Conservation (phyloP, 2,888 invertebrate species). For the Nyleta sp. region DNA sequence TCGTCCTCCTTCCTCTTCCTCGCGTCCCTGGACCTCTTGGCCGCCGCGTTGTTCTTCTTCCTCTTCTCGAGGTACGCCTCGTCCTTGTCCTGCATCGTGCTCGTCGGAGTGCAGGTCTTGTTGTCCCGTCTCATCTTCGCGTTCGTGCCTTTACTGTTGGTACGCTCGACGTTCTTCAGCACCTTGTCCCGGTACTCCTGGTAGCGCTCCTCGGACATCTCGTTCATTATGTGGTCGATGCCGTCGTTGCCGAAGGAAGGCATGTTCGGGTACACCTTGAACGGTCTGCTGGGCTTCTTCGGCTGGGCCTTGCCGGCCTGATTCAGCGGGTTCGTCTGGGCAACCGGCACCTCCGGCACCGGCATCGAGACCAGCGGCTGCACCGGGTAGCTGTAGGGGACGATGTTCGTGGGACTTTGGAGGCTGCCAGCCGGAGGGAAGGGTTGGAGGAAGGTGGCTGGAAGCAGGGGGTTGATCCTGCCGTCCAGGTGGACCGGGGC, state of each 20-base stretch:
- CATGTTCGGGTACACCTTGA: slow-evolving; percentile 89
- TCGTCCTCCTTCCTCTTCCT: slow-evolving; percentile 96
- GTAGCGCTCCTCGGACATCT: slow-evolving; percentile 87
- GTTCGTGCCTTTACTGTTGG: slow-evolving; percentile 86
- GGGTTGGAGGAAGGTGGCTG: background rate
- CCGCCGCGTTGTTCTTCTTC: slow-evolving; percentile 96
- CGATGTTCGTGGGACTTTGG: background rate
- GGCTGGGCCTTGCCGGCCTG: slow-evolving; percentile 46
- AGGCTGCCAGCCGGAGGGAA: background rate
- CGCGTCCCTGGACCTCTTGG: slow-evolving; percentile 96
- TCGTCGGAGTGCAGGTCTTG: slow-evolving; percentile 70
- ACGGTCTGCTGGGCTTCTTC: slow-evolving; percentile 85
- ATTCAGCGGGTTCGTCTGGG: background rate
- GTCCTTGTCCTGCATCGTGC: slow-evolving; percentile 84
- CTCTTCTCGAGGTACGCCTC: slow-evolving; percentile 94
- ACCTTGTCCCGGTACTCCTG: slow-evolving; percentile 88
- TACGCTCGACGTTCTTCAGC: slow-evolving; percentile 86
- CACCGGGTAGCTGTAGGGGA: background rate
- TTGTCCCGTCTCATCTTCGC: slow-evolving; percentile 86
- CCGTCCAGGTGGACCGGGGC: background rate
- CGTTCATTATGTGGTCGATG: slow-evolving; percentile 83
- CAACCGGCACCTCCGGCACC: background rate
- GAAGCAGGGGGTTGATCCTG: background rate
- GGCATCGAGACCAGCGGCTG: background rate
- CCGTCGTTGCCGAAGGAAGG: slow-evolving; percentile 79